phyloP scores from a whole-genome alignment of 2,888 invertebrate species.

The Drosophila austrosaltans region DNA sequence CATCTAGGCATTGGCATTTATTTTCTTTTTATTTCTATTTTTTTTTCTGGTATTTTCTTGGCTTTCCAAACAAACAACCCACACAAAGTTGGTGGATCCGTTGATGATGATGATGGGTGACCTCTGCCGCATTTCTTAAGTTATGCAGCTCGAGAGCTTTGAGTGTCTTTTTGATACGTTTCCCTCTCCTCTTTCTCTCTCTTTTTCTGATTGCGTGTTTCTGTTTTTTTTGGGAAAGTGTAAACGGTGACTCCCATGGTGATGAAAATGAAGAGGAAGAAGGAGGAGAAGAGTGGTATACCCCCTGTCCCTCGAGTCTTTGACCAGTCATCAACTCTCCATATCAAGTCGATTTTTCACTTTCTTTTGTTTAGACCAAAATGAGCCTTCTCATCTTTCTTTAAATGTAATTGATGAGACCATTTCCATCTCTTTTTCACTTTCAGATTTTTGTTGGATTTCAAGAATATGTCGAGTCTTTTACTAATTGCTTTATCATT shows the following conservation, averaged over 20 bases:
- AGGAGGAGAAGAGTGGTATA: constrained; percentile 3
- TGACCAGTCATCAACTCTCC: constrained; percentile 4
- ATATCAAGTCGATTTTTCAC: constrained; percentile 65
- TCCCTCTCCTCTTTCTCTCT: constrained; percentile 44
- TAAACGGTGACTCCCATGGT: constrained; percentile 70
- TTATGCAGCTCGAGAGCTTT: constrained; percentile 54
- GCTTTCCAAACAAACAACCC: constrained; percentile 71
- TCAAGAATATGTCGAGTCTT: constrained; percentile 15
- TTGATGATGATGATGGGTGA: constrained; percentile 63
- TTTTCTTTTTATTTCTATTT: constrained; percentile 22
- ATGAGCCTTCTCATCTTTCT: constrained; percentile 10
- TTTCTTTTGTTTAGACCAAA: constrained; percentile 55
- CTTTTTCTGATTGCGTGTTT: constrained; percentile 50
- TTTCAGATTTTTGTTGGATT: constrained; percentile 41
- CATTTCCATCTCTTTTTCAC: constrained; percentile 31
- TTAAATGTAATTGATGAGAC: constrained; percentile 65
- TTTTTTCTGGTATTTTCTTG: constrained; percentile 45
- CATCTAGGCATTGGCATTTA: constrained; percentile 63
- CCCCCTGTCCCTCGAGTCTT: constrained; percentile 4
- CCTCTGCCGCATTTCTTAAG: constrained; percentile 69
- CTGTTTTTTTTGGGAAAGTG: constrained; percentile 64
- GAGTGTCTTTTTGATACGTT: constrained; percentile 35
- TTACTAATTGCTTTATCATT: constrained; percentile 74
- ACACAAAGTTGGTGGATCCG: constrained; percentile 36
- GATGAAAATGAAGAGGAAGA: constrained; percentile 35